These are phyloP conservation scores for Mareca penelope DNA, from an alignment of 2,797 vertebrate genomes.

Conservation along the genomic window DNA sequence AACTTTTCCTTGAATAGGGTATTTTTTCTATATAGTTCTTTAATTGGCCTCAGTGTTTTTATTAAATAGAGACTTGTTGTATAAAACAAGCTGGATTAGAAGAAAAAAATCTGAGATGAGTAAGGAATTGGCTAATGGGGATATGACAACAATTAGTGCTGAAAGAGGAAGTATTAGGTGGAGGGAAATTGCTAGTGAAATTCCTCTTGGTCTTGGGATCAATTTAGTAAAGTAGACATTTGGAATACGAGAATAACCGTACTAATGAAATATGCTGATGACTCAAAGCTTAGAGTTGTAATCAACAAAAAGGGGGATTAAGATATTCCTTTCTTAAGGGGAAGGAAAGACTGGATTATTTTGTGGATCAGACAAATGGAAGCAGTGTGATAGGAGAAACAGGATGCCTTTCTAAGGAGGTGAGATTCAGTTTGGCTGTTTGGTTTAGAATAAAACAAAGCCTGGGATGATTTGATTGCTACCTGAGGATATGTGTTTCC, in stretches of 20 bases:
- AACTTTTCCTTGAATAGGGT: neutral
- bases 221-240: neutral
- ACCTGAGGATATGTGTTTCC: neutral
- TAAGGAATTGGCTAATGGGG: slow-evolving; percentile 19
- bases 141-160: neutral
- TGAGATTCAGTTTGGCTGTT: neutral
- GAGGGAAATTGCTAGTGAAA: slow-evolving; percentile 5
- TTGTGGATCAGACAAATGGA: neutral
- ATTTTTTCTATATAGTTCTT: neutral
- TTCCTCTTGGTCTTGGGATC: slow-evolving; percentile 8
- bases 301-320: slow-evolving; percentile 6
- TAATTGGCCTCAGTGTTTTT: slow-evolving; percentile 1
- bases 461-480: neutral
- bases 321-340: neutral
- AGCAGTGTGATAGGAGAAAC: neutral
- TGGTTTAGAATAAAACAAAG: neutral
- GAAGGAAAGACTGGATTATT: neutral
- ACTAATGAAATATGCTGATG: slow-evolving; percentile 1
- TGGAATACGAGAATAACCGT: neutral
- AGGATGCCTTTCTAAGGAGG: neutral
- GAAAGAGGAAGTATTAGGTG: neutral
- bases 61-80: neutral
- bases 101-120: neutral
- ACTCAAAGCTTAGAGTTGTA: neutral
- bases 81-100: slow-evolving; percentile 15